phyloP scores from a whole-genome alignment of 1,140 invertebrate species.

The Aphis gossypii region DNA sequence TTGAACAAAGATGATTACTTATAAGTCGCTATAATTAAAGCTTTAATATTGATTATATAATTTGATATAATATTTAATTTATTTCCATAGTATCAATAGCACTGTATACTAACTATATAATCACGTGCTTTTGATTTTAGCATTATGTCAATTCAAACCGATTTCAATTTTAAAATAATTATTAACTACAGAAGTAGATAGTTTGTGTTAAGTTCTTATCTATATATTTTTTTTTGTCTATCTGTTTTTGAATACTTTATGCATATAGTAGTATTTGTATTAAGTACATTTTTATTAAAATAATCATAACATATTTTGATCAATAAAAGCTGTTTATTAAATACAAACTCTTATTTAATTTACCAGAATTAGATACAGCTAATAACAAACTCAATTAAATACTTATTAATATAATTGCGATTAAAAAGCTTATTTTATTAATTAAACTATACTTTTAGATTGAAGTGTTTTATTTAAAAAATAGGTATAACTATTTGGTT shows the following conservation, averaged over 20 bases:
- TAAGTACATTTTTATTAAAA: not conserved
- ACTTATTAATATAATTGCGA: not conserved
- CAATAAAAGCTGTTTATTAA: not conserved
- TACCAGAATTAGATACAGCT: not conserved
- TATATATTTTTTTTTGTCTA: not conserved
- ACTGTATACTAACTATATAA: not conserved
- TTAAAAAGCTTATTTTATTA: too few relatives aligned
- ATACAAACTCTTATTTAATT: not conserved
- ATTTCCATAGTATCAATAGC: not conserved
- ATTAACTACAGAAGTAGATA: not conserved
- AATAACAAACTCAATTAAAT: not conserved
- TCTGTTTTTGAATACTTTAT: not conserved
- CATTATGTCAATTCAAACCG: not conserved
- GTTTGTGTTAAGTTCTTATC: not conserved
- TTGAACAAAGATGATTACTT: not conserved
- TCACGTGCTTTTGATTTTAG: conserved; percentile 18
- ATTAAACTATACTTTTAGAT: too few relatives aligned
- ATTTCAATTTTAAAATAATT: not conserved
- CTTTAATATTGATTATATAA: not conserved
- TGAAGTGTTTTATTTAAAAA: too few relatives aligned
- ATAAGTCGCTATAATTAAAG: not conserved
- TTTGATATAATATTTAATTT: conserved; percentile 4
- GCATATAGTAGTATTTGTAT: not conserved
- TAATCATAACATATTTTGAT: not conserved
- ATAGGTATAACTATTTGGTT: too few relatives aligned